Base-by-base conservation (phyloP, 2,888 invertebrate species). In the Macrophya alboannulata region DNA sequence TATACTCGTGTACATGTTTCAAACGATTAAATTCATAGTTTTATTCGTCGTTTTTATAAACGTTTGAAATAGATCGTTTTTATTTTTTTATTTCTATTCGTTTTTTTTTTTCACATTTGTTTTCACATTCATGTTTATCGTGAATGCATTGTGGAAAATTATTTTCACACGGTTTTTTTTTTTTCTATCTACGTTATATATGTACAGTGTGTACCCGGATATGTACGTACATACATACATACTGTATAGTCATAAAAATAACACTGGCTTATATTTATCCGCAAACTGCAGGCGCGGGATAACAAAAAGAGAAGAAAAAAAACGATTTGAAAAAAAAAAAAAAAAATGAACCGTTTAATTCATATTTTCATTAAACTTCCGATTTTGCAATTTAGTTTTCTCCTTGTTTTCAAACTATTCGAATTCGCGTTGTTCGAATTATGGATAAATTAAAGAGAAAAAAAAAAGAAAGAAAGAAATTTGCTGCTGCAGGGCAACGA, bases 291-390 rank as follows among this genome's bases (percentile, higher is more conserved):
- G 17, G 68, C 15, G 31, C 31, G 31, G 31, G 31, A 31, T 31
- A 31, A 31, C 31, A 31, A 31, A 31, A 31, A 31, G 31, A 31
- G 31, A 3, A 31, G 3, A 31, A 31, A 31, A 31, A 31, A 31
- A 31, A 2, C 3, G 3, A 31, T 31, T n/a, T n/a, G n/a, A n/a
- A n/a, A n/a, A n/a, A n/a, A 37, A 17, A 21, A 25, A 1, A 37
- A 37, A 68, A 62, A 68, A 68, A 37, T 15, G 12, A 37, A 68
- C 17, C 68, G 37, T 37, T 68, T 17, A 6, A 31, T 68, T 68
- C 68, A 62, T 62, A 62, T 62, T 62, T 62, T 62, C 62, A 62
- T 62, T 25, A n/a, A 62, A n/a, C 62, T 62, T 62, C 62, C 62
- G 21, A 8, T 25, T 25, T 62, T 55, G 17, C 4, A 4, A 55